A percentile compares a stretch with the other conserved stretches of the same genome.
Evolutionary conservation across 2,113 vertebrate genomes (phyloP).

Genomic region (Coracopsis vasa): DNA sequence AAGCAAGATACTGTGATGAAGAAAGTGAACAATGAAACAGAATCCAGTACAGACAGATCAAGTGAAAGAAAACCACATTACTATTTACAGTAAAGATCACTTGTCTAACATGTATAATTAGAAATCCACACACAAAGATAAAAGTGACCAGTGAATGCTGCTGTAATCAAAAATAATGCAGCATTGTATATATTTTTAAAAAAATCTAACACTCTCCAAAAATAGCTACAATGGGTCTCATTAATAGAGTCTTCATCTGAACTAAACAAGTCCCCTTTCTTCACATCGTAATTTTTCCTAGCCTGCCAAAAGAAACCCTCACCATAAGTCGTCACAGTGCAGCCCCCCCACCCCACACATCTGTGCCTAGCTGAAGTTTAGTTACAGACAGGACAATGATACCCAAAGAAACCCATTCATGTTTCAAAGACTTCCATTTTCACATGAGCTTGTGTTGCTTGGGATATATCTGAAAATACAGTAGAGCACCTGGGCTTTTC

Average conservation of each 20-base stretch:
- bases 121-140: slow-evolving; percentile 60
- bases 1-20: slow-evolving; percentile 43
- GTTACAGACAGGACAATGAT: background rate
- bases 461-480: background rate
- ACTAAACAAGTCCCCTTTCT: slow-evolving; percentile 67
- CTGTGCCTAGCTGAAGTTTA: background rate
- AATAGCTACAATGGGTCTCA: slow-evolving; percentile 56
- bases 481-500: background rate
- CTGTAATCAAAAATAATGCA: slow-evolving; percentile 58
- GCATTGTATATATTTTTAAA: slow-evolving; percentile 17
- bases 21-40: slow-evolving; percentile 38
- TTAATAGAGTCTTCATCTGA: slow-evolving; percentile 54
- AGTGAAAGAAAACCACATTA: slow-evolving; percentile 43
- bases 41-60: slow-evolving; percentile 36
- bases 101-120: slow-evolving; percentile 49
- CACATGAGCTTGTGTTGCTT: background rate
- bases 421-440: slow-evolving; percentile 15
- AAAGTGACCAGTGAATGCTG: slow-evolving; percentile 55
- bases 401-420: slow-evolving; percentile 17
- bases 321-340: background rate
- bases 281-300: slow-evolving; percentile 11
- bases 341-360: background rate
- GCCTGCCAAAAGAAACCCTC: slow-evolving; percentile 47
- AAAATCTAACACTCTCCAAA: slow-evolving; percentile 51
- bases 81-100: slow-evolving; percentile 60